Evolutionary conservation across 2,888 invertebrate species (phyloP).

Genomic region (Julus scanicus): DNA sequence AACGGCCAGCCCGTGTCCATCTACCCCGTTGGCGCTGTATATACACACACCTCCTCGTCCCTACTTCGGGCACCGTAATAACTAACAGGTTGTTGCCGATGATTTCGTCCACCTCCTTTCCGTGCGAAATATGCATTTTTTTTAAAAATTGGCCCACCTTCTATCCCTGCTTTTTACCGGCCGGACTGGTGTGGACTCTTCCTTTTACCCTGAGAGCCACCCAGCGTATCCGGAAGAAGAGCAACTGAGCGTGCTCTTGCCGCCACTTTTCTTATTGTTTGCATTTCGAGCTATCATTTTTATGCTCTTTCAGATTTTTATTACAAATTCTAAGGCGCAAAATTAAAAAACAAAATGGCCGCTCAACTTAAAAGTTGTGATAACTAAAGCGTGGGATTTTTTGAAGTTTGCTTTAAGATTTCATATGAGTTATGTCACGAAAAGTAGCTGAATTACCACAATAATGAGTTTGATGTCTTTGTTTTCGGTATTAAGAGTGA

Average conservation of each 20-base stretch:
- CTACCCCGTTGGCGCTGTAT: background rate
- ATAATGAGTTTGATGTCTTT: no score
- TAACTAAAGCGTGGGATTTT: no score
- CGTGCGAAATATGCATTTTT: conserved; percentile 12
- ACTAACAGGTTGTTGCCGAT: conserved; percentile 22
- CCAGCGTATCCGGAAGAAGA: conserved; percentile 25
- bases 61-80: background rate
- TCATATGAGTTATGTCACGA: no score
- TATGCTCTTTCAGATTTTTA: background rate
- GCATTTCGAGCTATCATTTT: background rate
- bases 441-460: no score
- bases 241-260: conserved; percentile 1
- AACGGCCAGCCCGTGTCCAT: conserved; percentile 5
- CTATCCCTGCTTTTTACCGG: background rate
- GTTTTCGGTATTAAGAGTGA: no score
- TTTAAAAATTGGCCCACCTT: background rate
- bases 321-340: background rate
- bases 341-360: background rate
- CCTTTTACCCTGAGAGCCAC: background rate
- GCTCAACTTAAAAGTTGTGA: no score
- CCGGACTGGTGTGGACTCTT: background rate
- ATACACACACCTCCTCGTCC: background rate
- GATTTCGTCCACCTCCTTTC: background rate
- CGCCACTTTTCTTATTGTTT: conserved; percentile 17
- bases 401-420: no score